phyloP scores from a whole-genome alignment of 2,888 invertebrate genomes.

The Acrobasis consociella region DNA sequence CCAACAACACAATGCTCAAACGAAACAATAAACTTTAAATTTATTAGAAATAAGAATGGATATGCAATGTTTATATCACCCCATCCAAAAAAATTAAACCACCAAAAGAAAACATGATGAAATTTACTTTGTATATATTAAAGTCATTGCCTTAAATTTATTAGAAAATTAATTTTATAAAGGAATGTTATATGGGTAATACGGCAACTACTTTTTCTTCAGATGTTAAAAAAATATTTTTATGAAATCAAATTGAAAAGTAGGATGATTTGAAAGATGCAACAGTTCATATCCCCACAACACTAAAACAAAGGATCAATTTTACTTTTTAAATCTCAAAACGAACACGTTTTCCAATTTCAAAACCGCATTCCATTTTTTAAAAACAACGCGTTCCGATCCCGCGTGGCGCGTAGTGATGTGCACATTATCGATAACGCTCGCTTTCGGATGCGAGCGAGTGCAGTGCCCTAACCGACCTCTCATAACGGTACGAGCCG shows the following conservation, averaged over 20 bases:
- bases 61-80: not conserved
- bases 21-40: slow-evolving; percentile 15
- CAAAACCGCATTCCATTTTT: slow-evolving; percentile 71
- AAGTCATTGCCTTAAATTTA: not conserved
- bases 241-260: slow-evolving; percentile 2
- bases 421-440: slow-evolving; percentile 66
- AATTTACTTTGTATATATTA: slow-evolving; percentile 9
- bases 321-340: slow-evolving; percentile 50
- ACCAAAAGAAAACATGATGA: not conserved
- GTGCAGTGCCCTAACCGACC: slow-evolving; percentile 63
- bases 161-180: slow-evolving; percentile 15
- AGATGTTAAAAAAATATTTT: not conserved
- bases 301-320: slow-evolving; percentile 44
- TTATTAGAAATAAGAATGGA: slow-evolving; percentile 11
- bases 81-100: not conserved
- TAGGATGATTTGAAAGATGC: slow-evolving; percentile 22
- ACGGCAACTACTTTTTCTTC: not conserved
- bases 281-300: slow-evolving; percentile 21
- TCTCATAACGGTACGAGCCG: slow-evolving; percentile 64
- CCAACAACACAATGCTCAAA: slow-evolving; percentile 27
- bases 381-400: slow-evolving; percentile 52
- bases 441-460: slow-evolving; percentile 60
- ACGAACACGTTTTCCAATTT: slow-evolving; percentile 64
- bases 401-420: slow-evolving; percentile 56
- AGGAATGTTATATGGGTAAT: slow-evolving; percentile 2